Evolutionary conservation across 1,140 invertebrate genomes (phyloP).

Genomic region (Subanguina moxae): DNA sequence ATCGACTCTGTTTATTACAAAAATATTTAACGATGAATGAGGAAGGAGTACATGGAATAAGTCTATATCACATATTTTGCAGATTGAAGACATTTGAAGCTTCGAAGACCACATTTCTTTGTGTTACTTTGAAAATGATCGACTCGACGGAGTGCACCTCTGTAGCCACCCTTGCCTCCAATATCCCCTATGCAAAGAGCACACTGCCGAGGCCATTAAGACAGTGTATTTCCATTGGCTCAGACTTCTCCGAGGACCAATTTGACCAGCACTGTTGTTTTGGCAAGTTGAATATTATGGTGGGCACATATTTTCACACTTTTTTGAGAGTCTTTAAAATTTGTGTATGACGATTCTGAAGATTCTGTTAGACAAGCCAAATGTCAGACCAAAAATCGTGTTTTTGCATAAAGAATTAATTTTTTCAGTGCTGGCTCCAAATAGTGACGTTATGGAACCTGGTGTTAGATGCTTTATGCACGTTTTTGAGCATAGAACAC

Average conservation of each 20-base stretch:
- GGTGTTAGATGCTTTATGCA: constrained; percentile 4
- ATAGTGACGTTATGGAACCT: constrained; percentile 8
- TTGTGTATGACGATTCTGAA: too few relatives aligned
- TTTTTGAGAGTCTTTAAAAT: background rate
- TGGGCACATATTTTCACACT: background rate
- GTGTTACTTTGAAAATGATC: too few relatives aligned
- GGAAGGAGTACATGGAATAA: too few relatives aligned
- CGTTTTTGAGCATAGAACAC: background rate
- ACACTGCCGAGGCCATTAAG: background rate
- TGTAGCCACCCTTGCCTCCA: too few relatives aligned
- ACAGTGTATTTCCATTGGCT: constrained; percentile 5
- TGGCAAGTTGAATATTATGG: constrained; percentile 7
- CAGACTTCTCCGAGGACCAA: constrained; percentile 9
- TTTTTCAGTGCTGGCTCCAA: constrained; percentile 4
- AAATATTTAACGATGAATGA: too few relatives aligned
- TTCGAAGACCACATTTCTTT: too few relatives aligned
- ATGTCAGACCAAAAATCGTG: too few relatives aligned
- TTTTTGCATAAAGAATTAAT: background rate
- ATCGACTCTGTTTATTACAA: too few relatives aligned
- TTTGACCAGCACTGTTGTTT: background rate
- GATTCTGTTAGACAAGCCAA: too few relatives aligned
- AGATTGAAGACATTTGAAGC: too few relatives aligned
- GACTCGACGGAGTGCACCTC: too few relatives aligned
- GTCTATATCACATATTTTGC: too few relatives aligned
- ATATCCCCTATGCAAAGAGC: background rate